A percentile compares a stretch with the other conserved stretches of the same genome.
Evolutionary conservation across 2,113 vertebrate genomes (phyloP).

Genomic region (Dasyurus viverrinus): DNA sequence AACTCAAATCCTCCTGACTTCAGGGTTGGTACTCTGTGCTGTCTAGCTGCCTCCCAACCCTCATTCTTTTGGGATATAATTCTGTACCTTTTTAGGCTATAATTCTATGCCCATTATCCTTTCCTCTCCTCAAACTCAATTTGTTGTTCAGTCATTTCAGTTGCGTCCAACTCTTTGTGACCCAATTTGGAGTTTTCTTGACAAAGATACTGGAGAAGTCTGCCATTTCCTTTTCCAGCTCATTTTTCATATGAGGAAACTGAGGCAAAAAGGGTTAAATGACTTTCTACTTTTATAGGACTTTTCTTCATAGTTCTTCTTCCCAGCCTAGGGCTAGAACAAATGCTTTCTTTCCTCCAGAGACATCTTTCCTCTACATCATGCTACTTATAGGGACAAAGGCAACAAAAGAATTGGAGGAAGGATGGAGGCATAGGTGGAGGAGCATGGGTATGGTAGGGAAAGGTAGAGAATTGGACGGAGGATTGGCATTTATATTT

Average conservation of each 20-base stretch:
- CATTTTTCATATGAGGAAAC: background rate
- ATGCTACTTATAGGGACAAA: background rate
- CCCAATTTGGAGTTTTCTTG: background rate
- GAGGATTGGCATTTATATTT: background rate
- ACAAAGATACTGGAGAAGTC: background rate
- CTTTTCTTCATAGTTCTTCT: constrained; percentile 91
- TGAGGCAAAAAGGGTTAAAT: background rate
- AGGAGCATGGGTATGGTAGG: background rate
- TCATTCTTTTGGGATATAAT: background rate
- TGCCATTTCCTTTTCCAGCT: background rate
- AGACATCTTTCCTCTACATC: background rate
- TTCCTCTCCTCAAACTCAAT: background rate
- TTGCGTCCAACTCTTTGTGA: background rate
- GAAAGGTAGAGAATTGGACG: background rate
- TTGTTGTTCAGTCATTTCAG: background rate
- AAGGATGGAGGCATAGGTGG: background rate
- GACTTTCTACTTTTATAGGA: constrained; percentile 85
- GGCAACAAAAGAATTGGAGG: background rate
- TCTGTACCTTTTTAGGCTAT: background rate
- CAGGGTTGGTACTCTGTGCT: no score
- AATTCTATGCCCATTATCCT: background rate
- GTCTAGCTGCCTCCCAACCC: no score
- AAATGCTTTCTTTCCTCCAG: background rate
- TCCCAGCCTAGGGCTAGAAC: constrained; percentile 55
- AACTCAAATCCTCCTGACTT: no score